Evolutionary conservation across 1,140 invertebrate species (phyloP).

Genomic region (Camponotus floridanus): DNA sequence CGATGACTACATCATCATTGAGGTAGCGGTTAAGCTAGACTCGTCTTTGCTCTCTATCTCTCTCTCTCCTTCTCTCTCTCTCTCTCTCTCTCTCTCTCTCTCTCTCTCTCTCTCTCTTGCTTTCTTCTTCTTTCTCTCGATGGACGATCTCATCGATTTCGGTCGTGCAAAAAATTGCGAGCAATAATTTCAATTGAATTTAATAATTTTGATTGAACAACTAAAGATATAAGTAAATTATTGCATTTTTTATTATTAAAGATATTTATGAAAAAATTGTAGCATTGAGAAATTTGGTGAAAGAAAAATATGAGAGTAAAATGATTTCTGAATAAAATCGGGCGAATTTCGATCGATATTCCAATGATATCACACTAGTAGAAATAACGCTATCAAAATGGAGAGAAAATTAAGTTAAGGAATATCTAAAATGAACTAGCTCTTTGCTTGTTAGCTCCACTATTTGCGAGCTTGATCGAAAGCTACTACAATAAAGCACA

Average conservation of each 20-base stretch:
- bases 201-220: not conserved
- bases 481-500: not conserved
- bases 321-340: constrained; percentile 32
- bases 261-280: not conserved
- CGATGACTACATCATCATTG: constrained; percentile 85
- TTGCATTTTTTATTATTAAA: constrained; percentile 3
- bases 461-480: not conserved
- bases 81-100: too few relatives aligned
- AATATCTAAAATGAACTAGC: constrained; percentile 24
- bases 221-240: not conserved
- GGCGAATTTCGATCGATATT: constrained; percentile 7
- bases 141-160: constrained; percentile 77
- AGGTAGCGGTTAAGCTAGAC: constrained; percentile 79
- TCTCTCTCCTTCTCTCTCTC: too few relatives aligned
- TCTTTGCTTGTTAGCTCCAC: not conserved
- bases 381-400: constrained; percentile 33
- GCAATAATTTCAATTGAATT: not conserved
- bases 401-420: constrained; percentile 29
- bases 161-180: not conserved
- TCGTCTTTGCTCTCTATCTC: constrained; percentile 70
- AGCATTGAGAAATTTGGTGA: not conserved
- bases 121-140: not conserved
- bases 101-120: too few relatives aligned
- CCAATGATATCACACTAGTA: constrained; percentile 28
- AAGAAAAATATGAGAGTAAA: not conserved